Conservation (phyloP, 2,797 vertebrate species). For the Catamblyrhynchus diadema region DNA sequence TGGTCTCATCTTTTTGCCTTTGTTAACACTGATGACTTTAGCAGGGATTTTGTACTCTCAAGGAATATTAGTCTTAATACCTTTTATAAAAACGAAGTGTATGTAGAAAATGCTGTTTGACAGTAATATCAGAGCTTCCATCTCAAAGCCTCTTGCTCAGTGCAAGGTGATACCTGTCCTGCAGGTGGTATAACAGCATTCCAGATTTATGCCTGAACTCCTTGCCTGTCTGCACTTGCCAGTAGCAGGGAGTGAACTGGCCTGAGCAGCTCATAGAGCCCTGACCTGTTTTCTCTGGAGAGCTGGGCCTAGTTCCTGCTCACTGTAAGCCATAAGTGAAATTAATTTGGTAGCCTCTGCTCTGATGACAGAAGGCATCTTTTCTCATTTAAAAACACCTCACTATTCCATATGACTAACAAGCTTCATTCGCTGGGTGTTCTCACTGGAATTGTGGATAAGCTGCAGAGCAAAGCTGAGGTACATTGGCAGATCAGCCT, state of each 20-base stretch:
- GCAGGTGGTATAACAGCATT: neutral
- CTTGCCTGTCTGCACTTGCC: neutral
- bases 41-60: neutral
- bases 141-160: neutral
- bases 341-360: conserved; percentile 15
- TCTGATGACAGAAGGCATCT: conserved; percentile 5
- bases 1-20: neutral
- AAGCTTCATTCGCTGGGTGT: neutral
- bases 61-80: neutral
- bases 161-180: neutral
- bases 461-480: conserved; percentile 1
- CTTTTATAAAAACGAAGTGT: neutral
- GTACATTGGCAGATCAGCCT: neutral
- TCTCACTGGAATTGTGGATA: neutral
- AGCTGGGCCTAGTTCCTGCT: neutral
- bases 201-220: neutral
- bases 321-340: conserved; percentile 1
- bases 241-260: neutral
- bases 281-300: conserved; percentile 23
- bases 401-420: neutral
- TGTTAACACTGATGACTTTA: neutral
- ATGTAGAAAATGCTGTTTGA: neutral
- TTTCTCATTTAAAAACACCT: conserved; percentile 24
- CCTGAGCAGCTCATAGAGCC: neutral
- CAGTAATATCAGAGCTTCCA: neutral